Conservation (phyloP, 53 echinoderm and acorn worm genomes). For the Hippasteria phrygiana region DNA sequence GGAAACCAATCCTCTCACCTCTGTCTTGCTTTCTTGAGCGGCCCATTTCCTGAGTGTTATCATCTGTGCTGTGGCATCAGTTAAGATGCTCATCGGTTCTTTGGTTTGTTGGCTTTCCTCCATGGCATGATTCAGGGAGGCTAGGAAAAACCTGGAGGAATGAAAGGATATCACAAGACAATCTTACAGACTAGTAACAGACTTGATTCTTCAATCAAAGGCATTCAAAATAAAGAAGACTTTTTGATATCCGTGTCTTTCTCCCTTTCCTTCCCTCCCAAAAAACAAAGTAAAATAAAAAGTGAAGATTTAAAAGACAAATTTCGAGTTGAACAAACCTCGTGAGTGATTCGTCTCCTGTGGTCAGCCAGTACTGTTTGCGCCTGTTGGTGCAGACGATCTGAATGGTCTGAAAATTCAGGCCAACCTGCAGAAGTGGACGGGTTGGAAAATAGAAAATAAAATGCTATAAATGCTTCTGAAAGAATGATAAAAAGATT, state of each 20-base stretch:
- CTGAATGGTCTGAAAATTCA: constrained; percentile 89
- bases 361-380: constrained; percentile 81
- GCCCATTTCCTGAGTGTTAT: constrained; percentile 84
- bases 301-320: too few relatives aligned
- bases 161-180: background rate
- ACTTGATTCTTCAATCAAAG: background rate
- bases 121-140: constrained; percentile 60
- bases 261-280: too few relatives aligned
- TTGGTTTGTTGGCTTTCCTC: constrained; percentile 41
- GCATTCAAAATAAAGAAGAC: too few relatives aligned
- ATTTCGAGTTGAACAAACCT: too few relatives aligned
- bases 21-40: constrained; percentile 72
- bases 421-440: constrained; percentile 73
- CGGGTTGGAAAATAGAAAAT: too few relatives aligned
- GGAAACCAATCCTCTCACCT: too few relatives aligned
- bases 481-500: too few relatives aligned
- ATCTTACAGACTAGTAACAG: background rate
- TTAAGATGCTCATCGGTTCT: constrained; percentile 79
- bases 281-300: too few relatives aligned
- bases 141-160: constrained; percentile 76
- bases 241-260: too few relatives aligned
- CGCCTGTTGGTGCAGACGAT: constrained; percentile 83
- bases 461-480: too few relatives aligned
- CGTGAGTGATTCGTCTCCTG: constrained; percentile 78
- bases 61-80: constrained; percentile 85